A percentile compares a stretch with the other conserved stretches of the same genome.
phyloP scores from a whole-genome alignment of 2,797 vertebrate genomes.

The Myotis pilosus region DNA sequence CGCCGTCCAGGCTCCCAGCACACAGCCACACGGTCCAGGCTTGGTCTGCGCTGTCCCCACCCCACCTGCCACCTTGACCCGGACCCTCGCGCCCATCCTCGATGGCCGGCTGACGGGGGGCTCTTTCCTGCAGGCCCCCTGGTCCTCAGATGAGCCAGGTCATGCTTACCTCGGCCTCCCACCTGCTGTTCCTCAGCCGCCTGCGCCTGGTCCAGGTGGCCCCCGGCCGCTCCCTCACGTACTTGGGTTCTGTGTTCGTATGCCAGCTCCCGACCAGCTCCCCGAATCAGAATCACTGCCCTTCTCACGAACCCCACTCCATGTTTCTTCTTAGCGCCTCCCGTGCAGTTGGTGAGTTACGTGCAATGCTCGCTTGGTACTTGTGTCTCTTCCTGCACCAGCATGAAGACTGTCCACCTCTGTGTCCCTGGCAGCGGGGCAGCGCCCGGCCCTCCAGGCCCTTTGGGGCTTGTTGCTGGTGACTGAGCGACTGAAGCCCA shows the following conservation, averaged over 20 bases:
- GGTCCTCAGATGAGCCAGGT: background rate
- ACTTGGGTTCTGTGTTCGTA: background rate
- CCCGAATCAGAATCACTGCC: background rate
- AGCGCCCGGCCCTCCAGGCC: background rate
- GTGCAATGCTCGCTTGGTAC: background rate
- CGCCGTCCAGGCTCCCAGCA: background rate
- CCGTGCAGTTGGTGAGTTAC: too few relatives aligned
- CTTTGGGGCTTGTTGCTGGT: background rate
- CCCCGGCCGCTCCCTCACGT: background rate
- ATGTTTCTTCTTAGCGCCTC: background rate
- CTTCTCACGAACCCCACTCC: background rate
- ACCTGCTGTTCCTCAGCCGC: background rate
- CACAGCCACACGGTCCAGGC: background rate
- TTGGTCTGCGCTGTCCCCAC: background rate
- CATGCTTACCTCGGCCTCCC: background rate
- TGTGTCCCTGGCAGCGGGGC: background rate
- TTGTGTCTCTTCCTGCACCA: background rate
- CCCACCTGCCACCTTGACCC: background rate
- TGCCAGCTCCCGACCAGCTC: background rate
- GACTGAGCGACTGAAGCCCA: background rate
- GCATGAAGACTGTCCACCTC: background rate
- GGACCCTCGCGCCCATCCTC: background rate
- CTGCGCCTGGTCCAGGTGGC: background rate
- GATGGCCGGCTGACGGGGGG: background rate
- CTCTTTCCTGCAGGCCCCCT: background rate